Base-by-base conservation (phyloP, 2,113 vertebrate species). In the Catharus minimus region DNA sequence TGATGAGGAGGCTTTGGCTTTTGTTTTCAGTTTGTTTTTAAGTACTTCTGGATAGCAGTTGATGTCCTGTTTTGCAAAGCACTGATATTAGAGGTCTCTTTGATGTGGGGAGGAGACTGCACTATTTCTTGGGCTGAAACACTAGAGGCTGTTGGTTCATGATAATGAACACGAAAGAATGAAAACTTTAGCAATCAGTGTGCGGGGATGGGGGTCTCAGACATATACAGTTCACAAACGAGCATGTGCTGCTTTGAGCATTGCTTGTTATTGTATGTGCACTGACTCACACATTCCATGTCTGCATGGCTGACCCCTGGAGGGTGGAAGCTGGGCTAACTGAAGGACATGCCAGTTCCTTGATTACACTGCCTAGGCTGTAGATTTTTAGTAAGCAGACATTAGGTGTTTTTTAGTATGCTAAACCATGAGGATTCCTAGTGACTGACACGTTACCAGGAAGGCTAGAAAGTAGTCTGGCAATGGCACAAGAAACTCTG, bases 1-100 rank as follows among this genome's bases (percentile, higher is more conserved):
- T 76, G 92, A 93, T 81, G 58, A 77, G 55, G 44, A 76, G 82
- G 75, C 86, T 94, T 87, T 88, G 82, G 46, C 62, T 55, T 85
- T 96, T 95, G 83, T 74, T 95, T 95, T 94, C 81, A 21, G 39
- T 84, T 91, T 92, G 82, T 78, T 91, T 91, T 83, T 89, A 91
- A 88, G 90, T 64, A 84, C 46, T 38, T 85, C 75, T 88, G 89
- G 58, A 47, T 58, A 90, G 79, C 38, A 91, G 57, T 76, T 68
- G 30, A 88, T 92, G 95, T 96, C 80, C 89, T 92, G 57, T 93
- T 88, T 78, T 46, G 90, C 80, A 86, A 90, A 30, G 55, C 79
- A 44, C 74, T 81, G 65, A 64, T 96, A 68, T 84, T 58, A 43
- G 75, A 64, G 47, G 66, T 39, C n/a, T 76, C 61, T 82, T 64